A percentile compares a stretch with the other conserved stretches of the same genome.
Evolutionary conservation across 2,888 invertebrate species (phyloP).

Genomic region (Machimus rusticus): DNA sequence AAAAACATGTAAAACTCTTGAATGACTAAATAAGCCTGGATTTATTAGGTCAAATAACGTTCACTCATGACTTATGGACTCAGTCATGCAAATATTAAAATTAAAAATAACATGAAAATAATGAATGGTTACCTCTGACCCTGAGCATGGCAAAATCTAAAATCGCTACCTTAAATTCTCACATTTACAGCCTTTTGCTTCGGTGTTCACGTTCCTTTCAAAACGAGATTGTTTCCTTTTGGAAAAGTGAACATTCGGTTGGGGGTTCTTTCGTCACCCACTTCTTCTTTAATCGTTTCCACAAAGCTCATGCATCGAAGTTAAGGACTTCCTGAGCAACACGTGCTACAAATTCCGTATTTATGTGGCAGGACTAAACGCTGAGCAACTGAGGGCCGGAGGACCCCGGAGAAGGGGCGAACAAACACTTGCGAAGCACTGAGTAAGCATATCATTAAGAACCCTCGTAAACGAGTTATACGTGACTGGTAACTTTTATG

Average conservation of each 20-base stretch:
- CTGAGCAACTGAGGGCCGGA: neutral
- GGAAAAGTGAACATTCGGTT: neutral
- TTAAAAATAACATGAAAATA: neutral
- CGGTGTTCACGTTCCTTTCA: neutral
- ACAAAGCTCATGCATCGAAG: slow-evolving; percentile 13
- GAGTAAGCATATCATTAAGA: slow-evolving; percentile 35
- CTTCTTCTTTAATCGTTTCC: slow-evolving; percentile 1
- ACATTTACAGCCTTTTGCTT: neutral
- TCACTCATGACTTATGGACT: neutral
- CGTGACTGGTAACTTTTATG: slow-evolving; percentile 36
- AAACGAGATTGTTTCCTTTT: neutral
- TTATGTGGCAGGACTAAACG: neutral
- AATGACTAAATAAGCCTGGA: neutral
- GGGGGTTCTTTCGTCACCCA: neutral
- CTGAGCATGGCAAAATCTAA: neutral
- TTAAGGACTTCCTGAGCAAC: slow-evolving; percentile 17
- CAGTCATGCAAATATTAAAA: neutral
- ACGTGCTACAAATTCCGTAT: slow-evolving; percentile 25
- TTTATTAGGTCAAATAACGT: neutral
- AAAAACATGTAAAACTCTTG: neutral
- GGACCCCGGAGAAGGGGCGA: neutral
- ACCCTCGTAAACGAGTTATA: slow-evolving; percentile 25
- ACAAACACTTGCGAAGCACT: slow-evolving; percentile 25
- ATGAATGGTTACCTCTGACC: neutral
- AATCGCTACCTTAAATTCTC: neutral